phyloP scores from a whole-genome alignment of 2,797 vertebrate species.

The Premnoplex brunnescens region DNA sequence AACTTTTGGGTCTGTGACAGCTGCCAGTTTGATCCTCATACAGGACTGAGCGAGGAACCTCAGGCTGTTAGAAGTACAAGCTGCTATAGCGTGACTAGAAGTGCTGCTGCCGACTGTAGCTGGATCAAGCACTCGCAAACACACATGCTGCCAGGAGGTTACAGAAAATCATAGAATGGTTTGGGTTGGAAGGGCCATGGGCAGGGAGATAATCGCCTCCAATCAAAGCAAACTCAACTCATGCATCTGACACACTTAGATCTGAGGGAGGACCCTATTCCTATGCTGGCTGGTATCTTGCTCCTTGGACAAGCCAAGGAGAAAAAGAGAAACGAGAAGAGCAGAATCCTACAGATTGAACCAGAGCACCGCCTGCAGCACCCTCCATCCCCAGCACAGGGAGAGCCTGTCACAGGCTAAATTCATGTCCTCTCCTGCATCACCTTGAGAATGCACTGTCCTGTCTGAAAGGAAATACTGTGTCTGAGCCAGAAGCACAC shows the following conservation, averaged over 20 bases:
- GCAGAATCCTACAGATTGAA: neutral
- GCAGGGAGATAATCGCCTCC: neutral
- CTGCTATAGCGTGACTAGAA: neutral
- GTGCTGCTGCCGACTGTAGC: neutral
- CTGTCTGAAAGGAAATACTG: neutral
- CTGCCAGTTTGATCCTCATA: neutral
- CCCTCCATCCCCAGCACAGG: neutral
- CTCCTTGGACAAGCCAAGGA: neutral
- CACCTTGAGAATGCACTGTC: neutral
- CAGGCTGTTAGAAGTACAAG: neutral
- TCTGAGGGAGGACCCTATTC: neutral
- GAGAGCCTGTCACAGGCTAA: neutral
- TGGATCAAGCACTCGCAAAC: neutral
- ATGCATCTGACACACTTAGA: fast-evolving
- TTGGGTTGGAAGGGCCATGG: neutral
- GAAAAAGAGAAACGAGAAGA: neutral
- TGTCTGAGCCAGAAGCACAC: neutral
- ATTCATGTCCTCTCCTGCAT: neutral
- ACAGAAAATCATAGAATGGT: neutral
- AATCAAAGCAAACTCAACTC: neutral
- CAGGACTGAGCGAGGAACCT: neutral
- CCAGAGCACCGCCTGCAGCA: neutral
- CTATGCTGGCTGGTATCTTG: neutral
- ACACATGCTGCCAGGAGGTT: neutral
- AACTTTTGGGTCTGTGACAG: neutral